Base-by-base conservation (phyloP, 2,797 vertebrate species). In the Neosilurus mollespiculum region DNA sequence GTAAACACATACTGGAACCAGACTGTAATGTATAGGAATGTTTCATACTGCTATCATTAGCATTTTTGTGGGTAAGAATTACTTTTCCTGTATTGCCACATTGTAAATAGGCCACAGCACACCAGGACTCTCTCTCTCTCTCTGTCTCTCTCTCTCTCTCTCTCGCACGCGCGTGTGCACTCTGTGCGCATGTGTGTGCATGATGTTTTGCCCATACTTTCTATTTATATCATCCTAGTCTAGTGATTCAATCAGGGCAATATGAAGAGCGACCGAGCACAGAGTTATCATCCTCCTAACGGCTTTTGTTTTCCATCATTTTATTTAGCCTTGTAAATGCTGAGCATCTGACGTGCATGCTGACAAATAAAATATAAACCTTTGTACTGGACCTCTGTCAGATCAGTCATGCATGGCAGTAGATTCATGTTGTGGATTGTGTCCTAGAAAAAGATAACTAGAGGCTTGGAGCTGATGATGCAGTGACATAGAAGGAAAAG, bases 221-320 rank as follows among this genome's bases (percentile, higher is more conserved):
- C 91, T 93, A 91, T 93, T 92, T 91, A 89, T 93, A 90, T 79
- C 81, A 58, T 59, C 67, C 86, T 83, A 90, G 88, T 88, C 72
- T 15, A 81, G 88, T 91, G 92, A 93, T 91, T 93, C 92, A 93
- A 91, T 87, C 87, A 87, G 91, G 88, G 72, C 83, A 83, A 91
- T 86, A 87, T 91, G 88, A 92, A 87, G 89, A 91, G 87, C 78
- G 90, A 86, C 87, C 91, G 83, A 81, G 80, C 87, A 79, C 89
- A 61, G 37, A 69, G 81, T 85, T 82, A 78, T 73, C 16, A 54
- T 78, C 88, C 89, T 91, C 87, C 76, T 76, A 83, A 89, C 87
- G 87, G 87, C 67, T 71, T 89, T 86, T 24, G 56, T 79, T 81
- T 79, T 71, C 86, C 81, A 70, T 3, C 4, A 71, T 49, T 53